Conservation (phyloP, 2,113 vertebrate genomes). For the Coreoperca whiteheadi region DNA sequence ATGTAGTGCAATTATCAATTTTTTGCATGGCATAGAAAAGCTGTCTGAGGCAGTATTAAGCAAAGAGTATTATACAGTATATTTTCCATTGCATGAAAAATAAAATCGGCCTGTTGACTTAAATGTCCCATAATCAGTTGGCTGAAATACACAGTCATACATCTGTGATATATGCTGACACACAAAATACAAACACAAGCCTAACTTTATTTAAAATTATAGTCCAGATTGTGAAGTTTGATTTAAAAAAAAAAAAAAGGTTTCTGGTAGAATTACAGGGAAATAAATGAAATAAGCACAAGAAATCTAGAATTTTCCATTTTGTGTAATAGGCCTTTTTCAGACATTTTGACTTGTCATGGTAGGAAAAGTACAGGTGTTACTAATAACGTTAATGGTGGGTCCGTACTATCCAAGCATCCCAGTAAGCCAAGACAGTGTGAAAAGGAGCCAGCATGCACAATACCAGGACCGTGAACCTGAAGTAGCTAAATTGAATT, state of each 20-base stretch:
- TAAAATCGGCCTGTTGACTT: background rate
- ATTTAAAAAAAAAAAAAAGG: background rate
- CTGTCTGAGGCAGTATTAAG: constrained; percentile 34
- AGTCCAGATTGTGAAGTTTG: background rate
- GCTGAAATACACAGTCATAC: background rate
- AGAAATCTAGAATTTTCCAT: too few relatives aligned
- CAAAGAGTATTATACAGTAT: constrained; percentile 20
- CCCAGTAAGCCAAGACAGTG: too few relatives aligned
- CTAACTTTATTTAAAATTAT: background rate
- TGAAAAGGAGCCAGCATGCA: too few relatives aligned
- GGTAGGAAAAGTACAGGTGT: too few relatives aligned
- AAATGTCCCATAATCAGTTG: background rate
- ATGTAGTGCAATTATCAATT: background rate
- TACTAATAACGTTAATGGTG: too few relatives aligned
- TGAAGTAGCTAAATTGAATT: too few relatives aligned
- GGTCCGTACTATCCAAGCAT: too few relatives aligned
- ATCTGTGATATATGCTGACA: background rate
- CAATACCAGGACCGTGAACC: too few relatives aligned
- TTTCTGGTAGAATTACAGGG: background rate
- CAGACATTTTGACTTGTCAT: too few relatives aligned
- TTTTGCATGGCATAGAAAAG: background rate
- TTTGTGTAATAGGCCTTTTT: too few relatives aligned
- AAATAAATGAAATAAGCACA: background rate
- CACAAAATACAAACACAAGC: background rate
- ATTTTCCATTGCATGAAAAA: constrained; percentile 26